Percentiles rank a stretch among this genome's conserved stretches.
These are phyloP conservation scores for Portevinia maculata DNA, from an alignment of 2,888 invertebrate species.

Conservation along the genomic window DNA sequence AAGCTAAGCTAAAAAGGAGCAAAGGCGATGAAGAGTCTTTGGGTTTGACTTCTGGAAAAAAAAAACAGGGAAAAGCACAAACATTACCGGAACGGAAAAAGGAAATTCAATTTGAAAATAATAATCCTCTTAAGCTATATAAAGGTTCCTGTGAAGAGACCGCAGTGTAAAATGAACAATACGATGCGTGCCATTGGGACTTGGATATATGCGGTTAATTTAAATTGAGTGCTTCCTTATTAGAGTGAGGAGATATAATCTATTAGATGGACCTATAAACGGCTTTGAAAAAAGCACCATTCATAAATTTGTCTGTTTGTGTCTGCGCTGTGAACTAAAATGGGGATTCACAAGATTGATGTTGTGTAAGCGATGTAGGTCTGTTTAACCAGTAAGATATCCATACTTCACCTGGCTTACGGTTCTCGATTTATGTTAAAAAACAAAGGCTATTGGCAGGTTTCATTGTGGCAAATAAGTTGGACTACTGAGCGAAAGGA, in stretches of 20 bases:
- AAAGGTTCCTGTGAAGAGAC: slow-evolving; percentile 33
- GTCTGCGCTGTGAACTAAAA: no score
- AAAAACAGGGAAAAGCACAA: slow-evolving; percentile 3
- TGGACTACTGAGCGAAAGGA: no score
- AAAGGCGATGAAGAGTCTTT: slow-evolving; percentile 52
- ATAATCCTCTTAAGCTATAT: slow-evolving; percentile 63
- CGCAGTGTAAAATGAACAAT: slow-evolving; percentile 1
- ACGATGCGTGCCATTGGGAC: slow-evolving; percentile 11
- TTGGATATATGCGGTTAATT: slow-evolving; percentile 17
- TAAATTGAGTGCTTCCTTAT: slow-evolving; percentile 25
- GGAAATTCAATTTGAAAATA: slow-evolving; percentile 69
- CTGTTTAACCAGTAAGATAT: no score
- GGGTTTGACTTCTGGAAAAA: slow-evolving; percentile 16
- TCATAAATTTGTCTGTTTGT: no score
- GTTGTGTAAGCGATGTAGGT: no score
- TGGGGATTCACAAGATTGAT: no score
- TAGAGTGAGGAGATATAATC: background rate
- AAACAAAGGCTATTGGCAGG: no score
- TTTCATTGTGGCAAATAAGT: no score
- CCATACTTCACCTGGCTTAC: no score
- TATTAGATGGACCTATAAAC: background rate
- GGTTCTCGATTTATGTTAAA: no score
- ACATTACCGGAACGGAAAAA: slow-evolving; percentile 43
- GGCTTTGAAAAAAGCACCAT: background rate
- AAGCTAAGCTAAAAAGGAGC: slow-evolving; percentile 55